phyloP scores from a whole-genome alignment of 1,140 invertebrate genomes.

The Tribolium madens region DNA sequence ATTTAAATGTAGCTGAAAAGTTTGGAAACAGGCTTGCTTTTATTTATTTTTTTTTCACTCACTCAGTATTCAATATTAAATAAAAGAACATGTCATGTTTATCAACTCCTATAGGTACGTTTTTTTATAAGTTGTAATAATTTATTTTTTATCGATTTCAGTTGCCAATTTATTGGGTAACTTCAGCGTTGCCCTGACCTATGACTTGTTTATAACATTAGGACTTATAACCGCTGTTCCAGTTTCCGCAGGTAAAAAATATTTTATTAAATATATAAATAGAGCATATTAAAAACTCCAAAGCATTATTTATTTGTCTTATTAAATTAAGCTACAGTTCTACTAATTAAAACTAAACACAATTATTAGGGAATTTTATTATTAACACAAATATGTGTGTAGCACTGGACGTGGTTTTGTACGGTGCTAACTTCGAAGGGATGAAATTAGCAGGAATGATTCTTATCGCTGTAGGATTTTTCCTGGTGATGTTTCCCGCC shows the following conservation, averaged over 20 bases:
- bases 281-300: too few relatives aligned
- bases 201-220: constrained; percentile 92
- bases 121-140: neutral
- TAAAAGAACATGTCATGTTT: neutral
- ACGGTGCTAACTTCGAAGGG: constrained; percentile 87
- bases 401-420: constrained; percentile 87
- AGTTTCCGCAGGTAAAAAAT: constrained; percentile 85
- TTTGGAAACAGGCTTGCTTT: too few relatives aligned
- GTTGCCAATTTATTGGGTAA: constrained; percentile 91
- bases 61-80: too few relatives aligned
- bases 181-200: constrained; percentile 90
- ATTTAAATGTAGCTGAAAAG: too few relatives aligned
- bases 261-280: too few relatives aligned
- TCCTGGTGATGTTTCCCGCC: constrained; percentile 93
- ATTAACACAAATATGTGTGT: constrained; percentile 25
- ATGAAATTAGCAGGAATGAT: constrained; percentile 96
- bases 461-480: constrained; percentile 90
- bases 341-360: too few relatives aligned
- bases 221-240: constrained; percentile 92
- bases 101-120: too few relatives aligned
- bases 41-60: too few relatives aligned
- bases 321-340: too few relatives aligned
- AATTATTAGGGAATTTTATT: neutral
- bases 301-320: too few relatives aligned
- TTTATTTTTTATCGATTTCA: constrained; percentile 68